A percentile compares a stretch with the other conserved stretches of the same genome.
Conservation (phyloP, 2,113 vertebrate genomes). For the Thalassoma bifasciatum region DNA sequence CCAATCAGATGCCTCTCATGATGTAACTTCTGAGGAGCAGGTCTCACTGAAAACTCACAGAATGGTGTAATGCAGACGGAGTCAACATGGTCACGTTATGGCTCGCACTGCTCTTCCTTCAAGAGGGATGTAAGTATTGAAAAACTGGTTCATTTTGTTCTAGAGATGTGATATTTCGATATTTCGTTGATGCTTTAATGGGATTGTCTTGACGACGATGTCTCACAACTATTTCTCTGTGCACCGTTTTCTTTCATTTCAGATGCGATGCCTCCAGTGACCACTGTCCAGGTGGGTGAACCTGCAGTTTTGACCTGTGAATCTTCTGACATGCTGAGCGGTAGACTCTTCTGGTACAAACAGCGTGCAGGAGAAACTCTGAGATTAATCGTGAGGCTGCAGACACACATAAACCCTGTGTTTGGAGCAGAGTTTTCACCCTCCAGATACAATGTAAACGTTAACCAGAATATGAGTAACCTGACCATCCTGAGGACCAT, state of each 20-base stretch:
- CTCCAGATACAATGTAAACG: not conserved
- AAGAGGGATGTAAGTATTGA: conserved; percentile 21
- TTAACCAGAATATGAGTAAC: not conserved
- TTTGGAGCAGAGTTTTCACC: not conserved
- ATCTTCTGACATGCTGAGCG: not conserved
- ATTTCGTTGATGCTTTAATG: no score
- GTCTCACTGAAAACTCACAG: not conserved
- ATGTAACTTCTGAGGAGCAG: not conserved
- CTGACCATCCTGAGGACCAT: not conserved
- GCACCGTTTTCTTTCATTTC: not conserved
- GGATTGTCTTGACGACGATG: no score
- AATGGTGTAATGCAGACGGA: not conserved
- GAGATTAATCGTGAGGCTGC: not conserved
- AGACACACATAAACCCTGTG: not conserved
- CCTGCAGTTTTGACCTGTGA: not conserved
- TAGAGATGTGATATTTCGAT: no score
- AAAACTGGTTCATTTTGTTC: not conserved
- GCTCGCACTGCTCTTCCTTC: conserved; percentile 1
- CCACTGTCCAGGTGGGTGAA: not conserved
- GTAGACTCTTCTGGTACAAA: not conserved
- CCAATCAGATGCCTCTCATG: not conserved
- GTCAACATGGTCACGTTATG: conserved; percentile 13
- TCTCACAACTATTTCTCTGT: not conserved
- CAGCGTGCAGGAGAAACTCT: not conserved
- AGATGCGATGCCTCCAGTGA: not conserved